Evolutionary conservation across 2,113 vertebrate species (phyloP).

Genomic region (Notothenia rossii): DNA sequence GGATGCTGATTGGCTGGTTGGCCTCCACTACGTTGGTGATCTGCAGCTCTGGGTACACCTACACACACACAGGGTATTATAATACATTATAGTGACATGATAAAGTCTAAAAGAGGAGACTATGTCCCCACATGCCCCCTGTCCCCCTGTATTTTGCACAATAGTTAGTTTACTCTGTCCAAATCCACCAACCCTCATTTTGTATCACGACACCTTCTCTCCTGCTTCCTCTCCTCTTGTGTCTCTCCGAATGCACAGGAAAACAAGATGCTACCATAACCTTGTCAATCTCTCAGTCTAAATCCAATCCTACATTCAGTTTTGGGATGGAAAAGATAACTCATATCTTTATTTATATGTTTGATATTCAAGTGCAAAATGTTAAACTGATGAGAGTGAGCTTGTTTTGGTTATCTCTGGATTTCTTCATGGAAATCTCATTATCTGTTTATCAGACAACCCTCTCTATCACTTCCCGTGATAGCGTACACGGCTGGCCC

Average conservation of each 20-base stretch:
- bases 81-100: background rate
- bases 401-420: conserved; percentile 9
- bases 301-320: background rate
- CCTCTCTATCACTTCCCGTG: background rate
- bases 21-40: conserved; percentile 99
- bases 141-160: background rate
- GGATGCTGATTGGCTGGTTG: conserved; percentile 97
- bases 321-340: background rate
- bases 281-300: background rate
- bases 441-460: conserved; percentile 26
- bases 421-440: conserved; percentile 32
- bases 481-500: background rate
- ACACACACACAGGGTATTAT: conserved; percentile 2
- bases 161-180: conserved; percentile 23
- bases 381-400: background rate
- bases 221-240: background rate
- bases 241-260: background rate
- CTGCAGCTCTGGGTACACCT: conserved; percentile 98
- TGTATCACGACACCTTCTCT: conserved; percentile 15
- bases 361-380: conserved; percentile 3
- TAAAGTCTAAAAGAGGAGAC: background rate
- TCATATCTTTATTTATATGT: background rate
- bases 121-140: no score
- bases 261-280: conserved; percentile 2
- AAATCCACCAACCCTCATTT: conserved; percentile 4